phyloP scores from a whole-genome alignment of 2,797 vertebrate species.

The Hypotaenidia philippensis region DNA sequence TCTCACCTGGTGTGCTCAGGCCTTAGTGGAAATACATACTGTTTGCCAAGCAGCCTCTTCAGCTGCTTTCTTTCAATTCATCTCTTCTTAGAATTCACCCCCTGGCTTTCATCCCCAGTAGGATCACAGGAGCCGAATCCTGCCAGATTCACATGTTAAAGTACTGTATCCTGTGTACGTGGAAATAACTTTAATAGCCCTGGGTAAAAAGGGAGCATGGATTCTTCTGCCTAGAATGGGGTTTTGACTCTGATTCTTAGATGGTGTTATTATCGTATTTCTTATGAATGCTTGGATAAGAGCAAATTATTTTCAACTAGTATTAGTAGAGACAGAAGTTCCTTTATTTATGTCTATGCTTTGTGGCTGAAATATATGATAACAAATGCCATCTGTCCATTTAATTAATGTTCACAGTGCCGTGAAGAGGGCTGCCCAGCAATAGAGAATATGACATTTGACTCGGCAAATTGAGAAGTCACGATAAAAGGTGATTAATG shows the following conservation, averaged over 20 bases:
- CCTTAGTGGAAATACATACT: background rate
- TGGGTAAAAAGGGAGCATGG: background rate
- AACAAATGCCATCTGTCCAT: background rate
- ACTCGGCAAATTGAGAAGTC: conserved; percentile 24
- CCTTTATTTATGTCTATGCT: conserved; percentile 24
- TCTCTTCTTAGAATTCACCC: conserved; percentile 33
- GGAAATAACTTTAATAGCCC: background rate
- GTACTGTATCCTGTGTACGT: background rate
- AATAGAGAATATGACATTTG: conserved; percentile 39
- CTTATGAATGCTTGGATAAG: background rate
- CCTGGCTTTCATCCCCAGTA: background rate
- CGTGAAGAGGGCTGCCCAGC: background rate
- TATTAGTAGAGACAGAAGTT: background rate
- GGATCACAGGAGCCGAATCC: background rate
- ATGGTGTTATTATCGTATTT: background rate
- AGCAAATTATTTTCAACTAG: background rate
- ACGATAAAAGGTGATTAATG: conserved; percentile 41
- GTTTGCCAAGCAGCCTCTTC: conserved; percentile 37
- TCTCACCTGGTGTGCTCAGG: background rate
- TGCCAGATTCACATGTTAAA: background rate
- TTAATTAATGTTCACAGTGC: conserved; percentile 10
- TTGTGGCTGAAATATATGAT: background rate
- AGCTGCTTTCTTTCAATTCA: conserved; percentile 6
- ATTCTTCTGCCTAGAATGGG: background rate
- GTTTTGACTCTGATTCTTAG: background rate